These are phyloP conservation scores for Anoplolepis gracilipes DNA, from an alignment of 1,140 invertebrate genomes.

Conservation along the genomic window DNA sequence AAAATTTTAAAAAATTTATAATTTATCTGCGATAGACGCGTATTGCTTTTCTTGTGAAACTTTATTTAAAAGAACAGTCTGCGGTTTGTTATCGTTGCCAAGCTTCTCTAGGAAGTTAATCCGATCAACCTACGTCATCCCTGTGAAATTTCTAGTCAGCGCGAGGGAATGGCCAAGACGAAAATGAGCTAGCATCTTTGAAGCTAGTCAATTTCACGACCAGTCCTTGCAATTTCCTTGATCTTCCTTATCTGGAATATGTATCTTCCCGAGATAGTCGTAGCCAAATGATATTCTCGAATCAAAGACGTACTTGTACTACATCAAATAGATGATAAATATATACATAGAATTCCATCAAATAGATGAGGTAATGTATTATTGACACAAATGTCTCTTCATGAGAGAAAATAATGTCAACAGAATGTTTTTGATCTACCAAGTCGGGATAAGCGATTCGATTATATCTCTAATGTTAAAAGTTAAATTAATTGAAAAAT, in stretches of 20 bases:
- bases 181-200: constrained; percentile 25
- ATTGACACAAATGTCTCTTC: background rate
- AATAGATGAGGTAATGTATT: background rate
- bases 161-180: background rate
- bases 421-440: background rate
- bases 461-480: background rate
- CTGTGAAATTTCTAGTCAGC: constrained; percentile 61
- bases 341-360: background rate
- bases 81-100: constrained; percentile 56
- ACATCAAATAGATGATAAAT: background rate
- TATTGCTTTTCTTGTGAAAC: background rate
- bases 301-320: background rate
- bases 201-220: constrained; percentile 64
- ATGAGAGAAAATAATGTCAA: background rate
- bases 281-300: background rate
- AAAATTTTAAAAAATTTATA: constrained; percentile 45
- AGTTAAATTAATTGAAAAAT: background rate
- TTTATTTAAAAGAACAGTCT: constrained; percentile 62
- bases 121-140: constrained; percentile 58
- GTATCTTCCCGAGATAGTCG: constrained; percentile 45
- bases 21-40: background rate
- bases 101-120: constrained; percentile 62
- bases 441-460: constrained; percentile 20
- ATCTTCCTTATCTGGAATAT: constrained; percentile 55
- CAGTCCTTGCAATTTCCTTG: constrained; percentile 56